A percentile compares a stretch with the other conserved stretches of the same genome.
These are phyloP conservation scores for Drosophila sproati DNA, from an alignment of 1,140 invertebrate genomes.

Conservation along the genomic window DNA sequence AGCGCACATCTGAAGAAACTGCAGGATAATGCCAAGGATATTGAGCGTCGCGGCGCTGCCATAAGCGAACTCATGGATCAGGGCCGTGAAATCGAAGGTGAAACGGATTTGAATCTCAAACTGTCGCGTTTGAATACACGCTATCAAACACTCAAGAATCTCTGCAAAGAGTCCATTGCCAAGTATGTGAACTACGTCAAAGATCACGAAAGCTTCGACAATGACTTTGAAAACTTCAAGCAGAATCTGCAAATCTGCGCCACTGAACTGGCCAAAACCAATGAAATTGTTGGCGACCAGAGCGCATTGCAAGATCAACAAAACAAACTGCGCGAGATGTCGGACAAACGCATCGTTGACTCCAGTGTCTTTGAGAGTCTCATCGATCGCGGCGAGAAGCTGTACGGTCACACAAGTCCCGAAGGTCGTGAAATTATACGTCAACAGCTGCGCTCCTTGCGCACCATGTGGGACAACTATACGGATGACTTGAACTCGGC, in stretches of 20 bases:
- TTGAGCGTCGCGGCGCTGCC: slow-evolving; percentile 89
- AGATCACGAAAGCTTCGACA: slow-evolving; percentile 94
- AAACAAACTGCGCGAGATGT: slow-evolving; percentile 92
- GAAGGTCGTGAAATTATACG: slow-evolving; percentile 96
- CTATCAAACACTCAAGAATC: slow-evolving; percentile 94
- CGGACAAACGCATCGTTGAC: slow-evolving; percentile 92
- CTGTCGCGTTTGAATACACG: slow-evolving; percentile 92
- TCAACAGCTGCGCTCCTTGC: slow-evolving; percentile 93
- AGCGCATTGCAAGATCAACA: slow-evolving; percentile 93
- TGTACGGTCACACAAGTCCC: slow-evolving; percentile 96
- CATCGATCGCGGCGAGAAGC: slow-evolving; percentile 94
- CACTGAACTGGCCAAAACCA: slow-evolving; percentile 90
- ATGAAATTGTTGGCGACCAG: slow-evolving; percentile 94
- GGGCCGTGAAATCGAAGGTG: slow-evolving; percentile 90
- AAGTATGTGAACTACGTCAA: slow-evolving; percentile 93
- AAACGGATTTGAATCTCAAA: slow-evolving; percentile 90
- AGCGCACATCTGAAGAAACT: slow-evolving; percentile 92
- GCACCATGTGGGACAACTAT: slow-evolving; percentile 94
- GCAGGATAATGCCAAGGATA: slow-evolving; percentile 90
- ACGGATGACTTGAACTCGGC: slow-evolving; percentile 92
- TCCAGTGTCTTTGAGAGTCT: slow-evolving; percentile 93
- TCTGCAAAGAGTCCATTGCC: slow-evolving; percentile 91
- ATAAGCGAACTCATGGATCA: slow-evolving; percentile 90
- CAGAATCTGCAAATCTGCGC: slow-evolving; percentile 90
- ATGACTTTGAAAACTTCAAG: slow-evolving; percentile 90